phyloP scores from a whole-genome alignment of 2,113 vertebrate genomes.

The Xyrauchen texanus region DNA sequence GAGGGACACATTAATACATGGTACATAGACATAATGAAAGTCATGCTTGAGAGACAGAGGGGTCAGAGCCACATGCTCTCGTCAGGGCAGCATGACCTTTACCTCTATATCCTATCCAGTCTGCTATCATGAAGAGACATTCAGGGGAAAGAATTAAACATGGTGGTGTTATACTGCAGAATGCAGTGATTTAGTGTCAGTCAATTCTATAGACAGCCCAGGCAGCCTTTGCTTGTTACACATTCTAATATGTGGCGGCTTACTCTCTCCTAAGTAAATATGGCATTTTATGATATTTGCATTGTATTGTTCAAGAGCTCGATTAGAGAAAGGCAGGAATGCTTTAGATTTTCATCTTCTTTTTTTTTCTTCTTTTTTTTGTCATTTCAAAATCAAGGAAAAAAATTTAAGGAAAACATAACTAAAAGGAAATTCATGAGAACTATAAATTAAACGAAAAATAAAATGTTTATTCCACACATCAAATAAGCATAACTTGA shows the following conservation, averaged over 20 bases:
- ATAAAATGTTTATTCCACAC: background rate
- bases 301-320: conserved; percentile 31
- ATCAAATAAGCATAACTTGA: conserved; percentile 45
- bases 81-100: conserved; percentile 51
- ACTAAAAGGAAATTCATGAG: too few species aligned
- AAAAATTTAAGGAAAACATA: too few species aligned
- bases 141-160: conserved; percentile 87
- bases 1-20: conserved; percentile 46
- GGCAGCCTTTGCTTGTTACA: background rate
- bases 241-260: conserved; percentile 16
- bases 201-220: conserved; percentile 25
- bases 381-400: background rate
- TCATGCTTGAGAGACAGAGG: conserved; percentile 55
- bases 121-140: conserved; percentile 79
- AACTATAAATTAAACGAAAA: too few species aligned
- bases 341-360: background rate
- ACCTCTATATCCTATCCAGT: conserved; percentile 69
- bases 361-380: background rate
- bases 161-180: conserved; percentile 58
- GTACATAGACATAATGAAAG: conserved; percentile 47
- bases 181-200: conserved; percentile 23
- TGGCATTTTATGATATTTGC: conserved; percentile 54
- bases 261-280: conserved; percentile 40
- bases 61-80: conserved; percentile 55
- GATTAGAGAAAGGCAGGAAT: conserved; percentile 13